These are phyloP conservation scores for Propithecus deckenii DNA, from an alignment of 2,797 vertebrate genomes.

Conservation along the genomic window DNA sequence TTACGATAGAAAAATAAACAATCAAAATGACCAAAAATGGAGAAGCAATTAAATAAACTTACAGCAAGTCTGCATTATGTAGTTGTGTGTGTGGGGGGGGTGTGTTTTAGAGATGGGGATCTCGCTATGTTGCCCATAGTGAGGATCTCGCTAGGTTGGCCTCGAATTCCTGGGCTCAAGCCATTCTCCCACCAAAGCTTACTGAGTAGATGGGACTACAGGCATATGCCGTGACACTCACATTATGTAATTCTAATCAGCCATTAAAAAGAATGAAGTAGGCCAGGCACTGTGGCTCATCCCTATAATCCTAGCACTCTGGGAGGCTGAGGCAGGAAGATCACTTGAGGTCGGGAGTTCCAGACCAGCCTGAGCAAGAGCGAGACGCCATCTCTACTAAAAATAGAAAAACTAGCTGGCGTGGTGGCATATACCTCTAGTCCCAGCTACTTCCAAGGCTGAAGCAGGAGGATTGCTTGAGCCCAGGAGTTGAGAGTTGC, in stretches of 20 bases:
- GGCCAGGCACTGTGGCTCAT: neutral
- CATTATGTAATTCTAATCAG: neutral
- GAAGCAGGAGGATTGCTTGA: neutral
- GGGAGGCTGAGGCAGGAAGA: neutral
- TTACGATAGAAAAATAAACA: neutral
- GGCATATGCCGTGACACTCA: neutral
- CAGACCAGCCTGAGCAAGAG: neutral
- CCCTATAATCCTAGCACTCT: neutral
- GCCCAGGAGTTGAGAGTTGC: neutral
- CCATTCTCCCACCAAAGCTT: neutral
- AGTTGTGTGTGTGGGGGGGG: neutral
- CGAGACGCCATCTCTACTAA: neutral
- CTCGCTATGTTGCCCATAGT: no score
- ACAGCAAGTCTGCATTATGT: neutral
- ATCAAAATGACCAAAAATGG: conserved; percentile 11
- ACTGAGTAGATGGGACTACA: neutral
- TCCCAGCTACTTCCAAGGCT: neutral
- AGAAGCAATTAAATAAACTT: neutral
- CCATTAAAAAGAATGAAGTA: neutral
- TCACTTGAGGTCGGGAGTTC: neutral
- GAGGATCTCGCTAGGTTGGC: neutral
- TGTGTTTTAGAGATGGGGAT: neutral
- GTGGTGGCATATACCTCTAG: neutral
- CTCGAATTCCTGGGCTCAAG: neutral
- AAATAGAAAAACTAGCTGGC: neutral